Evolutionary conservation across 2,888 invertebrate genomes (phyloP).

Genomic region (Dione vanillae): DNA sequence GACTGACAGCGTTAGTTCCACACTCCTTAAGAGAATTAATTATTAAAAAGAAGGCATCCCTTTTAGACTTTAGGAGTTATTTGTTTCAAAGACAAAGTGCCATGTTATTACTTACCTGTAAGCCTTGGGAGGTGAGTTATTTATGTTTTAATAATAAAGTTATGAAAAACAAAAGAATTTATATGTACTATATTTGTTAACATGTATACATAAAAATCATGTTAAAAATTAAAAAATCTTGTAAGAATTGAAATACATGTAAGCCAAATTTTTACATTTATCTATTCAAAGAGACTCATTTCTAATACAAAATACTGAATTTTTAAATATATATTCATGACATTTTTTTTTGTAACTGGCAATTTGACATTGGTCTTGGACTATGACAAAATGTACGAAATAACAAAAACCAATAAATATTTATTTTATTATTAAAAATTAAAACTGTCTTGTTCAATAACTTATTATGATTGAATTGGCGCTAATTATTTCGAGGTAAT

Average conservation of each 20-base stretch:
- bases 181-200: not conserved
- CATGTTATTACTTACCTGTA: constrained; percentile 88
- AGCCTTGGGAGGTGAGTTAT: constrained; percentile 90
- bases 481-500: too few species aligned
- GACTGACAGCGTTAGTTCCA: constrained; percentile 85
- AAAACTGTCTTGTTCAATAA: too few species aligned
- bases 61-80: constrained; percentile 96
- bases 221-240: not conserved
- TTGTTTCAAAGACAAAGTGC: constrained; percentile 96
- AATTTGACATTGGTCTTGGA: too few species aligned
- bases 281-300: too few species aligned
- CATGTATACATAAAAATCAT: not conserved
- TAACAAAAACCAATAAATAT: too few species aligned
- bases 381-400: too few species aligned
- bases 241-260: too few species aligned
- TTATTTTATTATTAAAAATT: too few species aligned
- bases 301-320: too few species aligned
- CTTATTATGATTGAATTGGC: too few species aligned
- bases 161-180: not conserved
- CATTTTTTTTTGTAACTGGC: too few species aligned
- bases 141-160: constrained; percentile 39
- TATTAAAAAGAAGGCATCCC: constrained; percentile 85
- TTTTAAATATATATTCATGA: not conserved
- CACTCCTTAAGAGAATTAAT: constrained; percentile 80
- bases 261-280: too few species aligned